phyloP scores from a whole-genome alignment of 1,140 invertebrate species.

The Holotrichia oblita region DNA sequence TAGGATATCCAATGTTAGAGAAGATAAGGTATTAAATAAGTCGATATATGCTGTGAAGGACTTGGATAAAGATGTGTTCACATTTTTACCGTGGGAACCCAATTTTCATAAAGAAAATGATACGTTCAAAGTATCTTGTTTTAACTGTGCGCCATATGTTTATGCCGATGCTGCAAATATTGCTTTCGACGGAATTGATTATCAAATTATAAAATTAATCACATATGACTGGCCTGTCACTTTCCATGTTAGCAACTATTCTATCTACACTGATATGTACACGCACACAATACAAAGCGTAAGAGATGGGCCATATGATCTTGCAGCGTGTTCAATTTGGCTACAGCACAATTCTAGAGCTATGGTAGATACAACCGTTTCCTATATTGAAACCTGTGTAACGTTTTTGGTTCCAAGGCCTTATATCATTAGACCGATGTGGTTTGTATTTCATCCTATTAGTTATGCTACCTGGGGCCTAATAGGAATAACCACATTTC shows the following conservation, averaged over 20 bases:
- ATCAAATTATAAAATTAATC: constrained; percentile 23
- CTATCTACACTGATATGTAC: neutral
- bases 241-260: neutral
- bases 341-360: neutral
- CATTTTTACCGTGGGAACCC: neutral
- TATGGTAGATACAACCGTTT: neutral
- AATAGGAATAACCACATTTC: neutral
- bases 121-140: constrained; percentile 13
- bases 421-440: neutral
- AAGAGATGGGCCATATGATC: neutral
- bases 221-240: neutral
- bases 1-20: neutral
- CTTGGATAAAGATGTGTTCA: neutral
- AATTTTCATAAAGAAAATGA: constrained; percentile 1
- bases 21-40: neutral
- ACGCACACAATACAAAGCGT: neutral
- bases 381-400: neutral
- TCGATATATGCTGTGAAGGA: neutral
- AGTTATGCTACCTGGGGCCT: neutral
- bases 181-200: constrained; percentile 17
- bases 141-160: neutral
- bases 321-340: constrained; percentile 11
- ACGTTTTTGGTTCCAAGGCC: constrained; percentile 27
- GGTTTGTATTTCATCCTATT: constrained; percentile 5
- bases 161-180: neutral